phyloP scores from a whole-genome alignment of 1,140 invertebrate species.

The Drosophila lacteicornis region DNA sequence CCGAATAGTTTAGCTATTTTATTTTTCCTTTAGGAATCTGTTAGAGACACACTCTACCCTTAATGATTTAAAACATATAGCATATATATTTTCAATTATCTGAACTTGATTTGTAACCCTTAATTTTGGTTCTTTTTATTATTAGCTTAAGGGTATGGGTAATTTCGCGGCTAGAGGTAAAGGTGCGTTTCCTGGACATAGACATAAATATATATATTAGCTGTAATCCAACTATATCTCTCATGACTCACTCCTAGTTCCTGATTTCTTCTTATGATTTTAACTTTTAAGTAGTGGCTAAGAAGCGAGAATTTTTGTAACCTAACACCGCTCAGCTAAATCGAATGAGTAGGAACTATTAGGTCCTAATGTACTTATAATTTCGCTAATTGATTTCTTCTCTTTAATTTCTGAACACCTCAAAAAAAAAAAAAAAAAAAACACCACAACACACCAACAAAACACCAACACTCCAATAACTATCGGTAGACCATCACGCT shows the following conservation, averaged over 20 bases:
- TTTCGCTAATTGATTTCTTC: constrained; percentile 82
- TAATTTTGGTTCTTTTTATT: constrained; percentile 58
- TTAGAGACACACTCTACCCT: constrained; percentile 2
- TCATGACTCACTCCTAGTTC: constrained; percentile 44
- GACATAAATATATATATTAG: constrained; percentile 17
- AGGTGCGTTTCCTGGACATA: constrained; percentile 69
- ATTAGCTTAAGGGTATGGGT: constrained; percentile 83
- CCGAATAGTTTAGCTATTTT: background rate
- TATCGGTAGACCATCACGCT: constrained; percentile 81
- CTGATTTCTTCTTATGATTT: constrained; percentile 20
- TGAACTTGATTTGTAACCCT: constrained; percentile 50
- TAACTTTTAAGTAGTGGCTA: constrained; percentile 34
- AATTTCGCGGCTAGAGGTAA: constrained; percentile 79
- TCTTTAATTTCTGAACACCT: constrained; percentile 79
- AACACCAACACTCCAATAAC: constrained; percentile 30
- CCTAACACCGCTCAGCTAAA: constrained; percentile 37
- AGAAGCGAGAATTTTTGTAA: constrained; percentile 30
- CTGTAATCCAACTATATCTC: constrained; percentile 36
- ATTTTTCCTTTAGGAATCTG: background rate
- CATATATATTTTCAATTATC: constrained; percentile 34
- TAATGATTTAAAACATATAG: constrained; percentile 12
- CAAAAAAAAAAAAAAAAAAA: constrained; percentile 23
- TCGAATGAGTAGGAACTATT: constrained; percentile 46
- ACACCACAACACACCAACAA: constrained; percentile 32
- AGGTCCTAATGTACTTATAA: constrained; percentile 62